Conservation (phyloP, 2,888 invertebrate genomes). For the Aphidius colemani region DNA sequence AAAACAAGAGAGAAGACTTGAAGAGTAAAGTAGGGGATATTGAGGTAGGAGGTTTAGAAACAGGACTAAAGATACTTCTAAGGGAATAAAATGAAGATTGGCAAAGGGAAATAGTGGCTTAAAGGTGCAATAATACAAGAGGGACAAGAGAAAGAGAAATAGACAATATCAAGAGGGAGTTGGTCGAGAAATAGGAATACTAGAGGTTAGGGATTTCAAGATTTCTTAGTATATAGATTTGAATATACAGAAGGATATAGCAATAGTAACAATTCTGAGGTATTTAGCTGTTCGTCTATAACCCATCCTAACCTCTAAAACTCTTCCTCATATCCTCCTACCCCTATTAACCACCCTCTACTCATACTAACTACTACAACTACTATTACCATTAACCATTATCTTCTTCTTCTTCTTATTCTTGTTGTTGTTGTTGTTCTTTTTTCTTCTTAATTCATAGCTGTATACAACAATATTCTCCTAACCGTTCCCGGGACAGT, state of each 20-base stretch:
- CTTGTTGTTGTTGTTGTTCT: too few species aligned
- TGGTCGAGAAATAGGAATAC: not conserved
- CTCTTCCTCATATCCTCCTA: constrained; percentile 2
- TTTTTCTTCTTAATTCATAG: too few species aligned
- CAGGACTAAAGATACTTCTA: constrained; percentile 1
- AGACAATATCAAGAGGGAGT: constrained; percentile 3
- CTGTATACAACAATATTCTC: too few species aligned
- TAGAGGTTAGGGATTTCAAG: too few species aligned
- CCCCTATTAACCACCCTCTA: constrained; percentile 22
- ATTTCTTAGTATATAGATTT: constrained; percentile 1
- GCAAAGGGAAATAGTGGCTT: not conserved
- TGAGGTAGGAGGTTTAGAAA: too few species aligned
- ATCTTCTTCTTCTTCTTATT: too few species aligned
- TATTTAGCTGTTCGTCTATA: constrained; percentile 57
- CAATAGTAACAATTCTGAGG: constrained; percentile 61
- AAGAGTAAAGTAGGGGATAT: constrained; percentile 32
- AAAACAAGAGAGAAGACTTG: constrained; percentile 37
- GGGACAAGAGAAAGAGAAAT: too few species aligned
- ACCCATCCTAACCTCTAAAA: constrained; percentile 25
- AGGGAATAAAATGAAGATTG: constrained; percentile 26
- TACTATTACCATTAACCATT: too few species aligned
- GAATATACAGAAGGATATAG: constrained; percentile 40
- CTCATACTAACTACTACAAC: not conserved
- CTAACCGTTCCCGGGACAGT: too few species aligned
- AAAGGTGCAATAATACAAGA: too few species aligned